Evolutionary conservation across 2,888 invertebrate genomes (phyloP).

Genomic region (Synanthedon tipuliformis): DNA sequence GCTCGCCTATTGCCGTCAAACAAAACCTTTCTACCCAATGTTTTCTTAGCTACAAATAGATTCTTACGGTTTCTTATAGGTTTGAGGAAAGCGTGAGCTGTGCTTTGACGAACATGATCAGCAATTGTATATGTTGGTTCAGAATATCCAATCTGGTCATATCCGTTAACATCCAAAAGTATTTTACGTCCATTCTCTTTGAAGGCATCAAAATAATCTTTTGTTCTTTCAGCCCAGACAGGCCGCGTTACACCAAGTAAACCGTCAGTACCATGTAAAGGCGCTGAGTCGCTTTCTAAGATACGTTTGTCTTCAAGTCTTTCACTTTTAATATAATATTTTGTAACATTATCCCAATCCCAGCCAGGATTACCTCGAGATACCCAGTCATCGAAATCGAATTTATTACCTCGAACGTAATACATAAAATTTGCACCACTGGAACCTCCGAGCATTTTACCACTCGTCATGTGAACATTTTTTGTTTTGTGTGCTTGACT

Average conservation of each 20-base stretch:
- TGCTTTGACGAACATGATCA: slow-evolving; percentile 14
- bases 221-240: slow-evolving; percentile 1
- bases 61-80: slow-evolving; percentile 27
- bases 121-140: slow-evolving; percentile 18
- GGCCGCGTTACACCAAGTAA: slow-evolving; percentile 34
- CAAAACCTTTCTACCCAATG: slow-evolving; percentile 25
- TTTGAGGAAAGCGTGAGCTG: slow-evolving; percentile 16
- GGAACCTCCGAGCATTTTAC: not conserved
- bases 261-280: slow-evolving; percentile 28
- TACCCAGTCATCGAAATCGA: slow-evolving; percentile 38
- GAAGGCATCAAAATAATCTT: slow-evolving; percentile 22
- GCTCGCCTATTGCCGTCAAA: slow-evolving; percentile 21
- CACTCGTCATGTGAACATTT: not conserved
- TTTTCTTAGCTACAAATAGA: slow-evolving; percentile 28
- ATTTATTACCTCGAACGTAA: not conserved
- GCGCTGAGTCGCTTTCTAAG: not conserved
- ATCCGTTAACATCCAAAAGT: slow-evolving; percentile 23
- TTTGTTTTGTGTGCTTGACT: not conserved
- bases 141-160: slow-evolving; percentile 25
- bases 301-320: not conserved
- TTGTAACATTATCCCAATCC: not conserved
- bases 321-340: slow-evolving; percentile 1
- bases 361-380: slow-evolving; percentile 9
- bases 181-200: slow-evolving; percentile 25
- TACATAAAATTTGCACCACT: slow-evolving; percentile 1